Evolutionary conservation across 2,888 invertebrate species (phyloP), one percentile per base, ranked within the genome.

Genomic region (Yponomeuta sedellus): DNA sequence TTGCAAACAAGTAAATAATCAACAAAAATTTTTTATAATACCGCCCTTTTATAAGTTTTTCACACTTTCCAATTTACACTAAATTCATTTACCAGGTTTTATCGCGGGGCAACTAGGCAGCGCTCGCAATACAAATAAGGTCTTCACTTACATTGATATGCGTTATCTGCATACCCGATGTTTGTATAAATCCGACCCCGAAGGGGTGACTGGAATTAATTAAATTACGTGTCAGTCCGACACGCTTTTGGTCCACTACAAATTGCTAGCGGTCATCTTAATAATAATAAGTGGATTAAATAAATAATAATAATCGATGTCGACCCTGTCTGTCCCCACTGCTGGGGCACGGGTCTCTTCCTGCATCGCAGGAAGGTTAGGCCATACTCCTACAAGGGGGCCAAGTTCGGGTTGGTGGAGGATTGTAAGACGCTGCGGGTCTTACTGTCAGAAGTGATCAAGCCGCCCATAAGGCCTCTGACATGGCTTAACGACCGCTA

Each of bases 211-310:
- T 77, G 71, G 71, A 72, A 76, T 79, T 88, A 85, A 88, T 85
- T 84, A 79, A 86, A 86, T 86, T 85, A 86, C 79, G 80, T 82
- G 84, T 80, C 81, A 73, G 28, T 61, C 64, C 58, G 59, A 20
- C 59, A 25, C 59, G 44, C 44, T 52, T 16, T 52, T 52, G 44
- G 44, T 16, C 10, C 44, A 52, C 12, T 16, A 52, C 44, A 52
- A 52, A 52, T 52, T 52, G 44, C 44, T 52, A 52, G 16, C 44
- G 44, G 44, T 52, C 44, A 52, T 52, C 44, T 52, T 52, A 16
- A 52, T 16, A 4, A 16, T n/a, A n/a, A n/a, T n/a, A n/a, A n/a
- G n/a, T n/a, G n/a, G n/a, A n/a, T n/a, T n/a, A n/a, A n/a, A n/a
- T n/a, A n/a, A n/a, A n/a, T n/a, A n/a, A n/a, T n/a, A n/a, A n/a